phyloP scores from a whole-genome alignment of 2,888 invertebrate species.

The Aproaerema taeniolella region DNA sequence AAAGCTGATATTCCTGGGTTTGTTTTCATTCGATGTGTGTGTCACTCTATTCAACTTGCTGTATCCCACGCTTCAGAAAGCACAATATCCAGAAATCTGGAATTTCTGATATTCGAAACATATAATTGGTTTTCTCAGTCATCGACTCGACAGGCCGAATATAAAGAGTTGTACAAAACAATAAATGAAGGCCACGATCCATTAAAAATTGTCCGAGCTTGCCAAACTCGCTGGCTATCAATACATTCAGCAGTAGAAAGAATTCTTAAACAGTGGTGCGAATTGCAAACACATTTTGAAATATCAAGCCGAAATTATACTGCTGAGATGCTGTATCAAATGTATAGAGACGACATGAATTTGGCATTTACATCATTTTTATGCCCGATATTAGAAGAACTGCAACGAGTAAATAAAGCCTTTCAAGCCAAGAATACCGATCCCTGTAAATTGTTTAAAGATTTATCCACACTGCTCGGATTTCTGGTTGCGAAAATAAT shows the following conservation, averaged over 20 bases:
- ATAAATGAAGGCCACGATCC: constrained; percentile 31
- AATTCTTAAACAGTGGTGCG: constrained; percentile 26
- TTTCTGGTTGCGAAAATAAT: too few species aligned
- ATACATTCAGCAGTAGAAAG: constrained; percentile 28
- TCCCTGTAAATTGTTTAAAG: too few species aligned
- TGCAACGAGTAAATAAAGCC: too few species aligned
- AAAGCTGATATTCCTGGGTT: constrained; percentile 5
- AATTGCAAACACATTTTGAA: constrained; percentile 21
- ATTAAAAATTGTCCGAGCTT: constrained; percentile 26
- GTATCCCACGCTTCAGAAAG: constrained; percentile 26
- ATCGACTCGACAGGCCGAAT: constrained; percentile 18
- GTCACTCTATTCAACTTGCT: constrained; percentile 27
- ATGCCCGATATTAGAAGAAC: too few species aligned
- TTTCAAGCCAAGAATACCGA: too few species aligned
- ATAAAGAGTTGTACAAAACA: constrained; percentile 24
- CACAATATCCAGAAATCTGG: constrained; percentile 27
- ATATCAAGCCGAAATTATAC: constrained; percentile 20
- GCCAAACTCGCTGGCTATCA: constrained; percentile 28
- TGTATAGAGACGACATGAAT: constrained; percentile 25
- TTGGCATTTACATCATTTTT: too few species aligned
- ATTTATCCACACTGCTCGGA: too few species aligned
- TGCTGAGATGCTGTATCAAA: constrained; percentile 22
- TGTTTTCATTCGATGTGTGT: background rate
- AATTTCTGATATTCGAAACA: constrained; percentile 26
- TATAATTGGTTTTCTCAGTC: constrained; percentile 29